Evolutionary conservation across 2,113 vertebrate genomes (phyloP), one percentile per base, ranked within the genome.

Genomic region (Potamarius usumacintae): DNA sequence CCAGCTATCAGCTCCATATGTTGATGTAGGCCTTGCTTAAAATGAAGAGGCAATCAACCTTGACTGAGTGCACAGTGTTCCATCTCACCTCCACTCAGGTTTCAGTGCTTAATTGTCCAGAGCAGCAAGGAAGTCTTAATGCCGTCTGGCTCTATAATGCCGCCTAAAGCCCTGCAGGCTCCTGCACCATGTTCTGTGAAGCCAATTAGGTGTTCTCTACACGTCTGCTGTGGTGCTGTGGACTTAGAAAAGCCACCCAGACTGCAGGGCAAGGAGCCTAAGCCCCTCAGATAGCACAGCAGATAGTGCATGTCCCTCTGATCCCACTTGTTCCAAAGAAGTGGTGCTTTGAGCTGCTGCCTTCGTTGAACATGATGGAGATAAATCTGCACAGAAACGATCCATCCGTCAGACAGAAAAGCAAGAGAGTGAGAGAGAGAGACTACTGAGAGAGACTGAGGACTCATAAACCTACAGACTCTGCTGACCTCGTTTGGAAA

Each of bases 121-220:
- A 30, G 12, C 50, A 27, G 76, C 4, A 11, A 72, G 25, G 53
- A 58, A 72, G 50, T 84, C 63, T 57, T 72, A 85, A 85, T 30
- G 5, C 52, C n/a, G 34, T 1, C 83, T 57, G 50, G 34, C 58
- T 86, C 57, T 76, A 30, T 85, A 82, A 82, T 76, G n/a, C 79
- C 65, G 14, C 65, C 89, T 53, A 57, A 88, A 86, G 8, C 84
- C 92, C 87, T 90, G 87, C 84, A 91, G 89, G 89, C 93, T 92
- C 5, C 89, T 71, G 92, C 78, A 48, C 48, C 50, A 82, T 87
- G 85, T 69, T 88, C 84, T 84, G 86, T 57, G 25, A 76, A 85
- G 77, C 84, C 78, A 88, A 88, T 86, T 87, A 88, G 83, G 30
- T 82, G 85, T 83, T 74, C 71, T 88, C 50, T 67, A 63, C 55